Evolutionary conservation across 2,113 vertebrate species (phyloP).

Genomic region (Jaculus jaculus): DNA sequence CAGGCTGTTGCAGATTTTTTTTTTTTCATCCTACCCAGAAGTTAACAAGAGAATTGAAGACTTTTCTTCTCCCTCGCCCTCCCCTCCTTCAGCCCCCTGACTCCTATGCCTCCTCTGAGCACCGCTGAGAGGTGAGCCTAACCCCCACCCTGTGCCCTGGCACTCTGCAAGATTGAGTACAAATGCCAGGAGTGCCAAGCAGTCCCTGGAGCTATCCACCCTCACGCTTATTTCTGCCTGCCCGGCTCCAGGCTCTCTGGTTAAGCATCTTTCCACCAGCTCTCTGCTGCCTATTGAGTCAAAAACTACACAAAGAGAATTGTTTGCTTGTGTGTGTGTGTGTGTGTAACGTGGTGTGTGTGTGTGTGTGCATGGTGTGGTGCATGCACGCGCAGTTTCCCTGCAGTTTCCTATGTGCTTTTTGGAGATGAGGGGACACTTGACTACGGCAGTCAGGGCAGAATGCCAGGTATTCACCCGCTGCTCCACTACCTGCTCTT

Average conservation of each 20-base stretch:
- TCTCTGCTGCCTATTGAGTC: conserved; percentile 8
- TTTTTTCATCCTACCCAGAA: not conserved
- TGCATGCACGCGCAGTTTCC: no score
- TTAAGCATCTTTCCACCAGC: not conserved
- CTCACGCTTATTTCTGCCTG: conserved; percentile 34
- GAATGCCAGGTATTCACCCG: no score
- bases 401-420: no score
- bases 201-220: not conserved
- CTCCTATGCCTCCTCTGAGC: not conserved
- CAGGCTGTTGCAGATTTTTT: no score
- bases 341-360: no score
- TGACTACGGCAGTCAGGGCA: no score
- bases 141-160: not conserved
- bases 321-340: no score
- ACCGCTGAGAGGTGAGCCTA: not conserved
- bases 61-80: not conserved
- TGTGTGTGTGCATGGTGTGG: no score
- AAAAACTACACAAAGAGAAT: not conserved
- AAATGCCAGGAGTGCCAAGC: not conserved
- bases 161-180: not conserved
- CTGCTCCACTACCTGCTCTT: no score
- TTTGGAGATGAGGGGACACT: no score
- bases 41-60: not conserved
- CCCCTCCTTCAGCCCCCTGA: not conserved
- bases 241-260: not conserved